These are phyloP conservation scores for Rhynchonycteris naso DNA, from an alignment of 2,797 vertebrate species.

Conservation along the genomic window DNA sequence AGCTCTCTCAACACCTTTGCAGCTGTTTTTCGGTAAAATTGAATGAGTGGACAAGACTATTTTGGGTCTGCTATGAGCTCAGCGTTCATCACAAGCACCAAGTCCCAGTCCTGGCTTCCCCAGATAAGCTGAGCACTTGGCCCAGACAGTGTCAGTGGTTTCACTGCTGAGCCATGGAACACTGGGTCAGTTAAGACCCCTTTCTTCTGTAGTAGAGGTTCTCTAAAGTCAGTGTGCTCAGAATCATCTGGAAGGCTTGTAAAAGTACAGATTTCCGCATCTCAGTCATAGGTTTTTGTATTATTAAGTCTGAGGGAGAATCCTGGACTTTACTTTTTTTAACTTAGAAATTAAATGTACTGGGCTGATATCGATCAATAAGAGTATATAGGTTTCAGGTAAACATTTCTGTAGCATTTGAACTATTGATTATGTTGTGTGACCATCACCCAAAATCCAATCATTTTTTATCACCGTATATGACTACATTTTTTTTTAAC, in stretches of 20 bases:
- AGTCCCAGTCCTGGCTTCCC: too few relatives aligned
- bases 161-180: accelerated
- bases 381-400: too few relatives aligned
- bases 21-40: neutral
- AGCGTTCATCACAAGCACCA: neutral
- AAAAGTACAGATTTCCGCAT: neutral
- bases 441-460: too few relatives aligned
- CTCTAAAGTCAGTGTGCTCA: neutral
- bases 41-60: neutral
- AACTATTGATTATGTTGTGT: too few relatives aligned
- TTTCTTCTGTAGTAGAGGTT: neutral
- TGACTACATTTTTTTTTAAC: neutral
- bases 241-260: neutral
- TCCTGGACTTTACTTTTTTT: neutral
- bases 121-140: neutral
- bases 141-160: neutral
- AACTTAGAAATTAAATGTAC: too few relatives aligned
- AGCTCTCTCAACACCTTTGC: neutral
- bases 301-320: neutral
- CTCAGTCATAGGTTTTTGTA: neutral
- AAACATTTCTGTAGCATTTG: too few relatives aligned
- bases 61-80: neutral
- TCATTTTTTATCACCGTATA: too few relatives aligned
- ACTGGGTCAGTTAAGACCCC: neutral
- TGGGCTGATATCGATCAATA: too few relatives aligned